Evolutionary conservation across 2,113 vertebrate genomes (phyloP).

Genomic region (Tyrannus savana): DNA sequence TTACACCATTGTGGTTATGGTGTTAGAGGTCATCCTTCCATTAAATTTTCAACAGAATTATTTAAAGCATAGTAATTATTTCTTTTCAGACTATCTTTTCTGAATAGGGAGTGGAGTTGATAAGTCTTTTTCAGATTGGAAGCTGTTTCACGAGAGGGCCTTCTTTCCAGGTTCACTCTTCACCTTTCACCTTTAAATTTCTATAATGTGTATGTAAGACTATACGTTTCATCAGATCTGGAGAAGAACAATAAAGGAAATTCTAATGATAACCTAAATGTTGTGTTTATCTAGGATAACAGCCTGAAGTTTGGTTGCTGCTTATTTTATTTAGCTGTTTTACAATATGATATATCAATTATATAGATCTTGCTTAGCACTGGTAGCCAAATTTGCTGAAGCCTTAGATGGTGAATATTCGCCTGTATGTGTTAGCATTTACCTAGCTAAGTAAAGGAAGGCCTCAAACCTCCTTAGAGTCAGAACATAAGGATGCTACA

Average conservation of each 20-base stretch:
- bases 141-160: background rate
- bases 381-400: background rate
- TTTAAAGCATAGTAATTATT: background rate
- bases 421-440: background rate
- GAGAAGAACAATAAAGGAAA: background rate
- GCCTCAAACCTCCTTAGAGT: background rate
- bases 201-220: background rate
- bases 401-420: background rate
- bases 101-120: background rate
- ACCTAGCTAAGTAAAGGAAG: background rate
- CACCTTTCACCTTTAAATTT: background rate
- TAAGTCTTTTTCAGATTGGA: background rate
- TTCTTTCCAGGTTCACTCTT: background rate
- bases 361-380: background rate
- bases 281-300: background rate
- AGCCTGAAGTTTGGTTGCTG: background rate
- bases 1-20: background rate
- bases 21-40: background rate
- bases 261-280: background rate
- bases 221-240: background rate
- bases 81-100: background rate
- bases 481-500: background rate
- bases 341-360: background rate
- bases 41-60: background rate
- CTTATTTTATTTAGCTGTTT: background rate